phyloP scores from a whole-genome alignment of 2,113 vertebrate genomes.

The Cisticola juncidis region DNA sequence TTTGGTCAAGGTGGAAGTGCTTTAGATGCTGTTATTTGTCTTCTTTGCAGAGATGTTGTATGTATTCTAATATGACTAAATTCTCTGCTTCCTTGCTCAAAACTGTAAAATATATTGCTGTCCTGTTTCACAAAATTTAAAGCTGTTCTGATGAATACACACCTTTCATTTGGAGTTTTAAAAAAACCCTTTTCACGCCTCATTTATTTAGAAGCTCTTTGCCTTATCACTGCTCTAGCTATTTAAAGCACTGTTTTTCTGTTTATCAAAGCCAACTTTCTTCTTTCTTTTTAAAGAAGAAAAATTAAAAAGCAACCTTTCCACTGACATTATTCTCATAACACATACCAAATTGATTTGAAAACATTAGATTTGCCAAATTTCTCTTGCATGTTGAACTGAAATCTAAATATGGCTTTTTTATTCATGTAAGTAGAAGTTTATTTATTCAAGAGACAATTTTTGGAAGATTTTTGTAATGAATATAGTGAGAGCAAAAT shows the following conservation, averaged over 20 bases:
- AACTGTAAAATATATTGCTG: neutral
- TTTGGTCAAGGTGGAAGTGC: conserved; percentile 28
- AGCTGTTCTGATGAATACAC: neutral
- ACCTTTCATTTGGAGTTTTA: neutral
- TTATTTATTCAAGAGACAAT: neutral
- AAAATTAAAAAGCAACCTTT: neutral
- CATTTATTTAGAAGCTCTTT: conserved; percentile 23
- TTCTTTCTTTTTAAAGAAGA: neutral
- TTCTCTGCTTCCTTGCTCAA: neutral
- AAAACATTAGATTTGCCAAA: conserved; percentile 21
- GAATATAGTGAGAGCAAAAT: neutral
- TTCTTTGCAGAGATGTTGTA: neutral
- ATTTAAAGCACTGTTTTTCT: neutral
- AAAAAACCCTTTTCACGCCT: neutral
- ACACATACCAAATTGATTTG: conserved; percentile 12
- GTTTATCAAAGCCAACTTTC: neutral
- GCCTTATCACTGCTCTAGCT: conserved; percentile 1
- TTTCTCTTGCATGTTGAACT: neutral
- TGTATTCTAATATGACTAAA: neutral
- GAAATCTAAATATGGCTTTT: neutral
- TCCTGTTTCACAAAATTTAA: neutral
- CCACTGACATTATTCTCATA: neutral
- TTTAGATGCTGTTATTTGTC: neutral
- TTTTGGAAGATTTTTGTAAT: neutral
- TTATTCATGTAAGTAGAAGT: neutral